Conservation (phyloP, 2,888 invertebrate species). For the Lasioglossum vierecki region DNA sequence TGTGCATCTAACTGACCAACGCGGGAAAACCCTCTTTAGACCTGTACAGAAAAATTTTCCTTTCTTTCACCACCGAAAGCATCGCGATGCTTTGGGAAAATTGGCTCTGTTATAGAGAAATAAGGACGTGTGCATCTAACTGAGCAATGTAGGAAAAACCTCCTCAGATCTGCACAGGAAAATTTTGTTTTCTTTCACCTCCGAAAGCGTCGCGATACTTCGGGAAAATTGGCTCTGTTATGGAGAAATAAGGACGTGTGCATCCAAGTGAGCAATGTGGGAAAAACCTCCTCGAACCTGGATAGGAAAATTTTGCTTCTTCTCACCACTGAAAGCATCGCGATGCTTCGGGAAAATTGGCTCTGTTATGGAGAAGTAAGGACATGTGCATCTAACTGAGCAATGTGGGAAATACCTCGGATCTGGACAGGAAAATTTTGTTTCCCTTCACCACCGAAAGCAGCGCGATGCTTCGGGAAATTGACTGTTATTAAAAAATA, state of each 20-base stretch:
- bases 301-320: too few relatives aligned
- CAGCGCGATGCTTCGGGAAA: not conserved
- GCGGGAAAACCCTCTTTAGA: not conserved
- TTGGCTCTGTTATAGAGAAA: too few relatives aligned
- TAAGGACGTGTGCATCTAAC: not conserved
- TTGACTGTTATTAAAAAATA: not conserved
- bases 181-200: not conserved
- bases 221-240: too few relatives aligned
- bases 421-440: not conserved
- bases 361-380: conserved; percentile 16
- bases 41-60: not conserved
- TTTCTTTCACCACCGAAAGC: not conserved
- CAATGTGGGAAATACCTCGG: not conserved
- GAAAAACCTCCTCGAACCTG: too few relatives aligned
- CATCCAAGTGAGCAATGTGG: too few relatives aligned
- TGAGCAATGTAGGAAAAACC: not conserved
- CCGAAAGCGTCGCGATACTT: not conserved
- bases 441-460: not conserved
- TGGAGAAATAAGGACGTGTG: too few relatives aligned
- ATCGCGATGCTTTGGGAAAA: not conserved
- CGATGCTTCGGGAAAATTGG: too few relatives aligned
- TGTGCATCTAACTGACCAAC: not conserved
- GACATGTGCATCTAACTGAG: not conserved
- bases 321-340: too few relatives aligned
- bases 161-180: not conserved